Conservation (phyloP, 2,888 invertebrate species). For the Xanthorhoe spadicearia region DNA sequence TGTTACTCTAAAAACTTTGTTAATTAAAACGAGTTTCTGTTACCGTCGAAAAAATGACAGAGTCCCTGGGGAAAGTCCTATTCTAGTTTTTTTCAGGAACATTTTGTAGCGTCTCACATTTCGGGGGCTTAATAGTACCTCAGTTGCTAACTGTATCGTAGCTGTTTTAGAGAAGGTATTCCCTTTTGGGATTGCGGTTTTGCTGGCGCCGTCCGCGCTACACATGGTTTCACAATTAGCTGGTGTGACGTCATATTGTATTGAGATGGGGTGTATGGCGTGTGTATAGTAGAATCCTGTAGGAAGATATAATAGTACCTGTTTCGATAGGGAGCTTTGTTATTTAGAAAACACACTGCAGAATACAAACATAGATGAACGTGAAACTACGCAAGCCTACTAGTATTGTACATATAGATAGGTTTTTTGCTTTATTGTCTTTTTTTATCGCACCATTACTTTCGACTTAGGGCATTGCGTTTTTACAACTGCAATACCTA, state of each 20-base stretch:
- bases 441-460: too few relatives aligned
- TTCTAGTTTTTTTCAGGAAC: constrained; percentile 25
- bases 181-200: constrained; percentile 54
- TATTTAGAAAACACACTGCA: background rate
- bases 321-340: background rate
- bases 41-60: constrained; percentile 55
- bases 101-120: constrained; percentile 22
- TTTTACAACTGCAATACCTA: too few relatives aligned
- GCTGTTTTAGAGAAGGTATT: constrained; percentile 40
- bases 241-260: constrained; percentile 31
- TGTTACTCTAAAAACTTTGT: constrained; percentile 65
- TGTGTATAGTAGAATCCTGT: background rate
- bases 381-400: background rate
- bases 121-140: constrained; percentile 9
- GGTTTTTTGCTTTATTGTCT: too few relatives aligned
- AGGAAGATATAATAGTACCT: background rate
- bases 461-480: too few relatives aligned
- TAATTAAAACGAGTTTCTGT: constrained; percentile 69
- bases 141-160: constrained; percentile 21
- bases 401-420: background rate
- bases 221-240: constrained; percentile 38
- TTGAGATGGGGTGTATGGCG: constrained; percentile 1
- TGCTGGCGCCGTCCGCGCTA: constrained; percentile 33
- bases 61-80: constrained; percentile 23
- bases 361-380: background rate